phyloP scores from a whole-genome alignment of 2,888 invertebrate species.

The Scaeva pyrastri region DNA sequence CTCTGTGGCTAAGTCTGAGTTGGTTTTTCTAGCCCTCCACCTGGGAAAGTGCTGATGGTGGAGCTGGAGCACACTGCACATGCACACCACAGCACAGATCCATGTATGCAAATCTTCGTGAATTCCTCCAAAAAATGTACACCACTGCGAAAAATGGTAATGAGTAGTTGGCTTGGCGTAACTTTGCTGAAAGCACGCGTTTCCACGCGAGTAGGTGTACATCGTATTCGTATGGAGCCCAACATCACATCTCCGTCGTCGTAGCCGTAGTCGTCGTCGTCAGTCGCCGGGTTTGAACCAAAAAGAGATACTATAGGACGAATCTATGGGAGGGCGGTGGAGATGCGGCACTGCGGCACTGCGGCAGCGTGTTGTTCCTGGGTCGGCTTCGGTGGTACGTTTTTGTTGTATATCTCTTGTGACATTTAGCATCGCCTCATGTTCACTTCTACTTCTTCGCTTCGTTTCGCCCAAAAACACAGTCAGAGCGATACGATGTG shows the following conservation, averaged over 20 bases:
- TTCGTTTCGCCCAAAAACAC: slow-evolving; percentile 45
- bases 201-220: slow-evolving; percentile 76
- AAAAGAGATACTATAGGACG: slow-evolving; percentile 48
- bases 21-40: slow-evolving; percentile 45
- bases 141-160: slow-evolving; percentile 74
- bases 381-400: slow-evolving; percentile 58
- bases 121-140: slow-evolving; percentile 75
- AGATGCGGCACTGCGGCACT: slow-evolving; percentile 25
- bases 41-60: slow-evolving; percentile 65
- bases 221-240: slow-evolving; percentile 36
- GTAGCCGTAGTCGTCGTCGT: no score
- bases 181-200: slow-evolving; percentile 69
- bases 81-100: slow-evolving; percentile 20
- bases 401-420: slow-evolving; percentile 75
- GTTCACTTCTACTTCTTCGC: slow-evolving; percentile 59
- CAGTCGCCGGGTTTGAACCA: slow-evolving; percentile 39
- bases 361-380: slow-evolving; percentile 20
- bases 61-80: neutral
- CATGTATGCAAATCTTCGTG: slow-evolving; percentile 75
- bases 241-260: slow-evolving; percentile 62
- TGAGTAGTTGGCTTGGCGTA: slow-evolving; percentile 67
- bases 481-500: slow-evolving; percentile 57
- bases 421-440: slow-evolving; percentile 75
- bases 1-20: neutral
- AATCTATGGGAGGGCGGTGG: neutral